Conservation (phyloP, 2,113 vertebrate genomes). For the Petromus typicus region DNA sequence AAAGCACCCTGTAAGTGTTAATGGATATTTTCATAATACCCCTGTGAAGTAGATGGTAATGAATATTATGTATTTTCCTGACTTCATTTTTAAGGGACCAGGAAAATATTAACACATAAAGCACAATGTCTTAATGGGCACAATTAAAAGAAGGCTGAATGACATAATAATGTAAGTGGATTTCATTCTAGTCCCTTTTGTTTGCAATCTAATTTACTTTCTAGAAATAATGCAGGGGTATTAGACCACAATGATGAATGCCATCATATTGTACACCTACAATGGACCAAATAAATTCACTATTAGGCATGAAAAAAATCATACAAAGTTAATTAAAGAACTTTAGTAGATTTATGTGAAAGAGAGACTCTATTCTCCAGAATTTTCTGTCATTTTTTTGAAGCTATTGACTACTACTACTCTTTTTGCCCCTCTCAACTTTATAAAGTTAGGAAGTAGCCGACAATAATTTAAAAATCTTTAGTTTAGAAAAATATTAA, state of each 20-base stretch:
- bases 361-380: neutral
- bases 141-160: neutral
- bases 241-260: too few species aligned
- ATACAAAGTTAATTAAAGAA: neutral
- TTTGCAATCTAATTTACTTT: slow-evolving; percentile 40
- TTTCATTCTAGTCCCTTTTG: neutral
- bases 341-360: neutral
- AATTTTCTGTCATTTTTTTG: neutral
- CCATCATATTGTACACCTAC: too few species aligned
- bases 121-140: neutral
- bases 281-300: too few species aligned
- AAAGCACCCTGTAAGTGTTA: slow-evolving; percentile 71
- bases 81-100: slow-evolving; percentile 67
- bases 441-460: neutral
- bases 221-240: neutral
- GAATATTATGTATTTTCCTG: slow-evolving; percentile 51
- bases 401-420: neutral
- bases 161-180: neutral
- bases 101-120: slow-evolving; percentile 58
- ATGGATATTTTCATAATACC: slow-evolving; percentile 68
- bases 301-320: neutral
- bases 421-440: slow-evolving; percentile 1
- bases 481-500: neutral
- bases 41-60: slow-evolving; percentile 16
- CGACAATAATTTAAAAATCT: neutral